These are phyloP conservation scores for Helarctos malayanus DNA, from an alignment of 2,797 vertebrate genomes.

Conservation along the genomic window DNA sequence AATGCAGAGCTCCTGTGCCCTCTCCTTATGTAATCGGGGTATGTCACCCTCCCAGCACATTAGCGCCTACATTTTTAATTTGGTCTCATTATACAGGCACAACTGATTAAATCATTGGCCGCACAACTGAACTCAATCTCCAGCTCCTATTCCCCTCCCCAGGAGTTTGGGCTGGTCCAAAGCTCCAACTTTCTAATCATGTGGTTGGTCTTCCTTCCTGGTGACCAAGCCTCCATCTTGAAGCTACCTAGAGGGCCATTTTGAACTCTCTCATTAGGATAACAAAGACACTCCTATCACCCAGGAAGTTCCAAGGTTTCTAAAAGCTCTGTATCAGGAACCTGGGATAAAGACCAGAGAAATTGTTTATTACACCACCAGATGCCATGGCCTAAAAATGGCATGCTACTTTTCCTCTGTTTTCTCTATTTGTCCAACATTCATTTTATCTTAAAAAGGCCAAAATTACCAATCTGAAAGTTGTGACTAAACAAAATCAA, in stretches of 20 bases:
- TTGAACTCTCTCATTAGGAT: neutral
- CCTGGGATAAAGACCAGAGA: neutral
- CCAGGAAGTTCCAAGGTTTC: neutral
- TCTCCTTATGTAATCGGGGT: neutral
- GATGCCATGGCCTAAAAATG: neutral
- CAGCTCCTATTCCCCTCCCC: neutral
- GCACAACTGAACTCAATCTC: neutral
- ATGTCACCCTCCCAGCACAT: neutral
- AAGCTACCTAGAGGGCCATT: neutral
- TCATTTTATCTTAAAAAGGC: neutral
- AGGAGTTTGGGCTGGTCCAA: neutral
- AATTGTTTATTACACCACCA: slow-evolving; percentile 27
- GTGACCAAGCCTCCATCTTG: neutral
- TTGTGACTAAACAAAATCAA: slow-evolving; percentile 45
- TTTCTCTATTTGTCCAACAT: slow-evolving; percentile 31
- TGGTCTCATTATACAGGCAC: neutral
- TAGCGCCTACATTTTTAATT: neutral
- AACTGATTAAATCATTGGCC: neutral
- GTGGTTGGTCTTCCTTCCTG: neutral
- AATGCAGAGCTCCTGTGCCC: neutral
- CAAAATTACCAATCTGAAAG: neutral
- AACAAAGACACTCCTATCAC: neutral
- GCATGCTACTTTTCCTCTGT: neutral
- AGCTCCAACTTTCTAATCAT: neutral
- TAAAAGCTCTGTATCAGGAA: neutral